Percentiles rank a stretch among this genome's conserved stretches.
Conservation (phyloP, 2,888 invertebrate genomes). For the Scaptomyza parva region DNA sequence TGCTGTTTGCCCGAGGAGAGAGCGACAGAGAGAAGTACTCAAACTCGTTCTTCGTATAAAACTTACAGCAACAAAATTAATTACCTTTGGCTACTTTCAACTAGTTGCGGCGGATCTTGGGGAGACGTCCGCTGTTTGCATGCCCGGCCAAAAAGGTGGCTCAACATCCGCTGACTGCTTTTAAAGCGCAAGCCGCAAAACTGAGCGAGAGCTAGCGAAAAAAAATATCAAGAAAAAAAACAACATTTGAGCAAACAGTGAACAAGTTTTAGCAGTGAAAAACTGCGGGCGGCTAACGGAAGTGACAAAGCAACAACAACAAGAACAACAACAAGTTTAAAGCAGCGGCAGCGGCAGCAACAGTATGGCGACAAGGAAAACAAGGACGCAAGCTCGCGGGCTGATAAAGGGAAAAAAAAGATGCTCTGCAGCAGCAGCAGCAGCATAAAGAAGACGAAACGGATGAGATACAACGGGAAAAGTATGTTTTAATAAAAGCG, state of each 20-base stretch:
- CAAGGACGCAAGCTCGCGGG: conserved; percentile 15
- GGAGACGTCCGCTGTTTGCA: conserved; percentile 45
- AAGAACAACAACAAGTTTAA: conserved; percentile 22
- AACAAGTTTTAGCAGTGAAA: conserved; percentile 63
- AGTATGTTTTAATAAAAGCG: conserved; percentile 81
- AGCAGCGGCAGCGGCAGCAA: conserved; percentile 14
- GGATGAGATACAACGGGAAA: conserved; percentile 76
- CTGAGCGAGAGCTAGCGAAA: conserved; percentile 19
- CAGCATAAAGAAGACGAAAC: conserved; percentile 37
- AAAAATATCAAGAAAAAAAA: conserved; percentile 20
- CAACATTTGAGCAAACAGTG: conserved; percentile 30
- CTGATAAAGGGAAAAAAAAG: conserved; percentile 62
- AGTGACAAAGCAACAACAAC: conserved; percentile 61
- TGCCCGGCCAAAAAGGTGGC: conserved; percentile 59
- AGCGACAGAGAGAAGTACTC: neutral
- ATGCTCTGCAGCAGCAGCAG: conserved; percentile 33
- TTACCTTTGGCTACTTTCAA: conserved; percentile 82
- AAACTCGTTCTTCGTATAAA: conserved; percentile 31
- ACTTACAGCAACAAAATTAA: conserved; percentile 81
- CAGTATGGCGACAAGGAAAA: conserved; percentile 26
- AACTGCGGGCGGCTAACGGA: conserved; percentile 67
- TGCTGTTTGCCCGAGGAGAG: conserved; percentile 32
- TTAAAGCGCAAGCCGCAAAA: conserved; percentile 60
- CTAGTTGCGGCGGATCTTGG: conserved; percentile 52
- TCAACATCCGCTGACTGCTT: conserved; percentile 69